Conservation (phyloP, 2,888 invertebrate species). For the Maniola hyperantus region DNA sequence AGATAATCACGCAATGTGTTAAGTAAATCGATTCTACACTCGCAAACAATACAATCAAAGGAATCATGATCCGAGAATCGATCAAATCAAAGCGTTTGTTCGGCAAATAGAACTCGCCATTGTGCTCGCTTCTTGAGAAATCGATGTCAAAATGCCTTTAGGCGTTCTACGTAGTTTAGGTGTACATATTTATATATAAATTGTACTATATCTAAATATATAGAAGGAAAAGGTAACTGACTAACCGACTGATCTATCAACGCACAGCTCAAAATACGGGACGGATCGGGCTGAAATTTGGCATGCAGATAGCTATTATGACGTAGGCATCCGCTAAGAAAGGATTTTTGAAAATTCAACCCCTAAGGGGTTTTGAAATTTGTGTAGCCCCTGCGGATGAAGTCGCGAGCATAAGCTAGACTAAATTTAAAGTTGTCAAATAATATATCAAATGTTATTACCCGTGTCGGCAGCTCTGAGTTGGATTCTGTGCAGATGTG, state of each 20-base stretch:
- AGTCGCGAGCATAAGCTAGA: too few species aligned
- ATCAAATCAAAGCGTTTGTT: conserved; percentile 42
- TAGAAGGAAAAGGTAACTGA: too few species aligned
- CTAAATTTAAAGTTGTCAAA: conserved; percentile 8
- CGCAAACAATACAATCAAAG: conserved; percentile 39
- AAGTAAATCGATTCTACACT: conserved; percentile 30
- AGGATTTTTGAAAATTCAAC: too few species aligned
- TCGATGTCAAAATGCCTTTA: conserved; percentile 33
- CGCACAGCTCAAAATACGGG: too few species aligned
- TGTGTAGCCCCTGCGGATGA: too few species aligned
- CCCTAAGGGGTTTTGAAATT: too few species aligned
- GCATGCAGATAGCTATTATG: too few species aligned
- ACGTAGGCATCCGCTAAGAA: too few species aligned
- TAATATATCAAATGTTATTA: conserved; percentile 24
- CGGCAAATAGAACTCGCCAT: conserved; percentile 37
- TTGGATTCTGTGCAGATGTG: conserved; percentile 30
- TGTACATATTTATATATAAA: too few species aligned
- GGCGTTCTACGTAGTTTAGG: neutral
- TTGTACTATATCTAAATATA: too few species aligned
- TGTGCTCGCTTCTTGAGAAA: conserved; percentile 34
- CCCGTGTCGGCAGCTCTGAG: conserved; percentile 18
- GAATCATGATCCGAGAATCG: conserved; percentile 39
- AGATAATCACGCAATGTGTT: conserved; percentile 21
- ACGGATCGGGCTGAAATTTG: too few species aligned
- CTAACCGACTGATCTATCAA: too few species aligned